phyloP scores from a whole-genome alignment of 2,888 invertebrate species.

The Panzeria rudis region DNA sequence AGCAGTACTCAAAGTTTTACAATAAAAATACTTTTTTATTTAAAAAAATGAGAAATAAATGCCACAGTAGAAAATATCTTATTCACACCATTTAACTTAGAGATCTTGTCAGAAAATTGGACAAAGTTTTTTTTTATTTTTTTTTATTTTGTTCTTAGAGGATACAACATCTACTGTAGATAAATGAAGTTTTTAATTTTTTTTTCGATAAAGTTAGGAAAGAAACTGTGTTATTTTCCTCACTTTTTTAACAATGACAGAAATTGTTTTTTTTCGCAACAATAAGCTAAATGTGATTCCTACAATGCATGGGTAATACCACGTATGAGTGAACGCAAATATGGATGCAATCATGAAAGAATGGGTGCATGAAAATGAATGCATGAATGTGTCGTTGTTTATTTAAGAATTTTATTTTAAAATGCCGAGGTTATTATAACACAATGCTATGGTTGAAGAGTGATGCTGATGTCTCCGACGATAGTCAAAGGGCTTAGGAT shows the following conservation, averaged over 20 bases:
- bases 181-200: conserved; percentile 3
- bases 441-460: neutral
- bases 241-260: no score
- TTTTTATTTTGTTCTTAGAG: conserved; percentile 7
- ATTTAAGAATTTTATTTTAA: neutral
- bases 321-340: conserved; percentile 15
- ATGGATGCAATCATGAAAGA: neutral
- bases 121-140: neutral
- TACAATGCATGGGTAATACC: conserved; percentile 4
- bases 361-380: neutral
- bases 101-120: conserved; percentile 46
- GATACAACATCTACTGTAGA: neutral
- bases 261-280: neutral
- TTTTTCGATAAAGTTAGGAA: neutral
- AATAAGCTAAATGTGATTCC: conserved; percentile 7
- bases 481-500: no score
- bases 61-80: conserved; percentile 31
- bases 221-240: no score
- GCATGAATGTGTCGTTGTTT: neutral
- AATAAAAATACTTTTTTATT: conserved; percentile 18
- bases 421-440: neutral
- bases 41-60: conserved; percentile 26
- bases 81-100: conserved; percentile 61
- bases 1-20: conserved; percentile 38
- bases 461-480: neutral